These are phyloP conservation scores for Lutjanus argentimaculatus DNA, from an alignment of 2,797 vertebrate species.

Conservation along the genomic window DNA sequence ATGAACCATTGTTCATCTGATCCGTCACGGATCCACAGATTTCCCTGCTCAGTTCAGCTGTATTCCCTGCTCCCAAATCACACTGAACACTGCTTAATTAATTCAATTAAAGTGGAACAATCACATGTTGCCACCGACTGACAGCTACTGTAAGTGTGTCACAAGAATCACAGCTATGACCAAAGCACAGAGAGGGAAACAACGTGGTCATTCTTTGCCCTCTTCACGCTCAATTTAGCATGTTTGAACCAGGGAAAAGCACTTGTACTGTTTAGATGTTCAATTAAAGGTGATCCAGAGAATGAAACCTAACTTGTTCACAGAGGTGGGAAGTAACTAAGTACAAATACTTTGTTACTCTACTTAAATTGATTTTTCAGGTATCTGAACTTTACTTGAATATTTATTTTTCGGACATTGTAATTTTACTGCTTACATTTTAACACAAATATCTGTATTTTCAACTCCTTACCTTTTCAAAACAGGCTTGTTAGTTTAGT, in stretches of 20 bases:
- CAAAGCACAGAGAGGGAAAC: slow-evolving; percentile 54
- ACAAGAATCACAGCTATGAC: slow-evolving; percentile 59
- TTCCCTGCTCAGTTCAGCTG: slow-evolving; percentile 58
- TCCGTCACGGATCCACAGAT: slow-evolving; percentile 40
- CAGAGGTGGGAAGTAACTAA: too few relatives aligned
- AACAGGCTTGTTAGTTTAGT: too few relatives aligned
- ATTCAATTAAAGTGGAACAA: slow-evolving; percentile 64
- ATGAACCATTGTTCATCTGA: slow-evolving; percentile 53
- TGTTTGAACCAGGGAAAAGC: slow-evolving; percentile 37
- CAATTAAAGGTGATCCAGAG: slow-evolving; percentile 24
- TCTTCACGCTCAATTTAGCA: slow-evolving; percentile 45
- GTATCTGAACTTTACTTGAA: too few relatives aligned
- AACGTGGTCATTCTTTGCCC: slow-evolving; percentile 64
- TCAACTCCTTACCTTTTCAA: too few relatives aligned
- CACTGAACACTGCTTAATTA: slow-evolving; percentile 57
- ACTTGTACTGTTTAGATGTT: slow-evolving; percentile 4
- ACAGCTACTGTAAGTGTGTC: slow-evolving; percentile 57
- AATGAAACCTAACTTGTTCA: slow-evolving; percentile 17
- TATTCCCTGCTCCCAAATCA: slow-evolving; percentile 45
- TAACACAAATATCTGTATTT: too few relatives aligned
- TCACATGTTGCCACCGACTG: slow-evolving; percentile 72
- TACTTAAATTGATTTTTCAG: too few relatives aligned
- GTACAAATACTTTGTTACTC: too few relatives aligned
- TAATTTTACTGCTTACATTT: too few relatives aligned
- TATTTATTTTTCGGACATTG: too few relatives aligned